A percentile compares a stretch with the other conserved stretches of the same genome.
Evolutionary conservation across 2,113 vertebrate species (phyloP).

Genomic region (Heterocephalus glaber): DNA sequence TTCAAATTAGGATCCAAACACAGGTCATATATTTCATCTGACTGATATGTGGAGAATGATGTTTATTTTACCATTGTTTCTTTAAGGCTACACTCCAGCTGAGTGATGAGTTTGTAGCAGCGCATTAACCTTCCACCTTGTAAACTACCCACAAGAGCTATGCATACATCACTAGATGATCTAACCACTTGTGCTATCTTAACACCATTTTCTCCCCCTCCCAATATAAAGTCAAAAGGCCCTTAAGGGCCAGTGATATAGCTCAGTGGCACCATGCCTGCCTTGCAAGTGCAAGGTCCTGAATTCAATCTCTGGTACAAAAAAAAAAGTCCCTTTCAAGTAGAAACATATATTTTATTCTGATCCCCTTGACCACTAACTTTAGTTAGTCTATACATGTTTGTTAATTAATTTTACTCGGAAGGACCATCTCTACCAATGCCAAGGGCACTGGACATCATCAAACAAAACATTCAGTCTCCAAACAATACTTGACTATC

Average conservation of each 20-base stretch:
- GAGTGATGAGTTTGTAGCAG: not conserved
- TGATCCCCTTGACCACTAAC: not conserved
- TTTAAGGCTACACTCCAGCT: not conserved
- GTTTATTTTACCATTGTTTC: not conserved
- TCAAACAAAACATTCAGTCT: not conserved
- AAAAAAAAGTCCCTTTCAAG: not conserved
- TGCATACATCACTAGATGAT: not conserved
- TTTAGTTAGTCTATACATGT: not conserved
- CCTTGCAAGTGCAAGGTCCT: too few relatives aligned
- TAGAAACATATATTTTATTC: not conserved
- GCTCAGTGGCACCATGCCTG: too few relatives aligned
- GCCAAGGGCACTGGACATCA: not conserved
- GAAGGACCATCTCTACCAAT: not conserved
- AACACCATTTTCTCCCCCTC: not conserved
- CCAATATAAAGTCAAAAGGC: not conserved
- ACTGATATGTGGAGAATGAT: not conserved
- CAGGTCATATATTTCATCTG: not conserved
- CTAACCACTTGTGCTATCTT: not conserved
- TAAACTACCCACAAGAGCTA: not conserved
- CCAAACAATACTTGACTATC: not conserved
- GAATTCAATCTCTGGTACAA: too few relatives aligned
- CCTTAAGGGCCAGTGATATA: too few relatives aligned
- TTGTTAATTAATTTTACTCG: not conserved
- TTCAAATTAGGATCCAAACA: not conserved
- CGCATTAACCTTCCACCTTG: not conserved